phyloP scores from a whole-genome alignment of 2,888 invertebrate genomes.

The Microctonus hyperodae region DNA sequence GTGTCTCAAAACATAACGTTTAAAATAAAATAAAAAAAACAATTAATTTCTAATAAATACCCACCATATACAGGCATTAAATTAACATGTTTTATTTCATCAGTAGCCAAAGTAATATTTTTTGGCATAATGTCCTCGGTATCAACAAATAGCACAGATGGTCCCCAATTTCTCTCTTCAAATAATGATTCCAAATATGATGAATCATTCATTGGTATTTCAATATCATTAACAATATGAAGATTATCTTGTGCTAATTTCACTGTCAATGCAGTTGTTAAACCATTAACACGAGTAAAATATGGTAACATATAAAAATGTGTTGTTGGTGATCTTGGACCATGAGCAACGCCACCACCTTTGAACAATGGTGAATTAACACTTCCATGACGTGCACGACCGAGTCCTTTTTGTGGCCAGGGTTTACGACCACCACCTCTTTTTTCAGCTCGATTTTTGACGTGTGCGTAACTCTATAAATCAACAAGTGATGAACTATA shows the following conservation, averaged over 20 bases:
- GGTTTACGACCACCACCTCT: slow-evolving; percentile 92
- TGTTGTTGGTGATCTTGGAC: slow-evolving; percentile 89
- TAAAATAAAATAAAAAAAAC: slow-evolving; percentile 13
- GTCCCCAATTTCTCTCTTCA: slow-evolving; percentile 91
- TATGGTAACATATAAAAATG: slow-evolving; percentile 95
- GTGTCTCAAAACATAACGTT: too few species aligned
- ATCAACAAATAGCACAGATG: slow-evolving; percentile 92
- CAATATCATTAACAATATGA: slow-evolving; percentile 85
- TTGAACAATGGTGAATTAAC: slow-evolving; percentile 87
- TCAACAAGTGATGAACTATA: too few species aligned
- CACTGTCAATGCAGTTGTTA: slow-evolving; percentile 83
- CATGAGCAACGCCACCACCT: slow-evolving; percentile 86
- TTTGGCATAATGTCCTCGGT: slow-evolving; percentile 88
- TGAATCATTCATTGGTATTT: slow-evolving; percentile 84
- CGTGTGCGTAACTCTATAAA: slow-evolving; percentile 73
- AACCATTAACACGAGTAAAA: slow-evolving; percentile 76
- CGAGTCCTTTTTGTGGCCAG: slow-evolving; percentile 96
- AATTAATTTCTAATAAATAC: slow-evolving; percentile 3
- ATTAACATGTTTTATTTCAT: slow-evolving; percentile 82
- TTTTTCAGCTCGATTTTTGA: slow-evolving; percentile 84
- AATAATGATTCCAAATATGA: slow-evolving; percentile 81
- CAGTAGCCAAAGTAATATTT: slow-evolving; percentile 86
- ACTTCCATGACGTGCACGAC: slow-evolving; percentile 90
- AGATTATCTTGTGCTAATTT: slow-evolving; percentile 97
- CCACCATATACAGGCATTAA: slow-evolving; percentile 92